Conservation (phyloP, 2,113 vertebrate genomes). For the Nanger granti region DNA sequence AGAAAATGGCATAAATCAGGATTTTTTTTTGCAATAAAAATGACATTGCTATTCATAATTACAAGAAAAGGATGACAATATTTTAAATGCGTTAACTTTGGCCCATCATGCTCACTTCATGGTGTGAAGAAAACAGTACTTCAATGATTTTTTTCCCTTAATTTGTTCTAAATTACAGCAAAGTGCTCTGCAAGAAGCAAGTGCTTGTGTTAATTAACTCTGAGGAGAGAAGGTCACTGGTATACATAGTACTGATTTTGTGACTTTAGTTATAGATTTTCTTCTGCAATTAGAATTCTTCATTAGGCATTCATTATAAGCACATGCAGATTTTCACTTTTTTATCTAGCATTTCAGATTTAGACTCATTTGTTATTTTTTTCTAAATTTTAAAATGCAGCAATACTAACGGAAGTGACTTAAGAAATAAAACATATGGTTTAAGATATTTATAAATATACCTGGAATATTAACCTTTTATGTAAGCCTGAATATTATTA, state of each 20-base stretch:
- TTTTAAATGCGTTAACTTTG: slow-evolving; percentile 58
- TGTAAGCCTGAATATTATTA: neutral
- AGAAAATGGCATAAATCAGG: slow-evolving; percentile 37
- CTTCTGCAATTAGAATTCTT: slow-evolving; percentile 44
- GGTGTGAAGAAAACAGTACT: slow-evolving; percentile 67
- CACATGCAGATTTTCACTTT: neutral
- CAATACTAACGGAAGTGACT: neutral
- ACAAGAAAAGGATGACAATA: slow-evolving; percentile 48
- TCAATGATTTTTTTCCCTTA: slow-evolving; percentile 60
- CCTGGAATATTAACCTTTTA: neutral
- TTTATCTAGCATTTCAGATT: slow-evolving; percentile 21
- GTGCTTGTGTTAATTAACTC: slow-evolving; percentile 68
- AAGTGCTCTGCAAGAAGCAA: slow-evolving; percentile 67
- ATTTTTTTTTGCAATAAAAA: neutral
- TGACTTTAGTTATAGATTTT: slow-evolving; percentile 51
- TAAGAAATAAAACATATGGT: neutral
- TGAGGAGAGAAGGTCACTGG: slow-evolving; percentile 58
- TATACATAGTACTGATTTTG: slow-evolving; percentile 40
- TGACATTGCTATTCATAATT: slow-evolving; percentile 51
- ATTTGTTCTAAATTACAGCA: slow-evolving; percentile 60
- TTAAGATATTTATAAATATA: neutral
- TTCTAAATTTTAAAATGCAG: neutral
- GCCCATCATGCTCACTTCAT: slow-evolving; percentile 55
- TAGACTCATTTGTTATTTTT: neutral
- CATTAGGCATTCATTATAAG: slow-evolving; percentile 5